Percentiles rank a stretch among this genome's conserved stretches.
phyloP scores from a whole-genome alignment of 2,797 vertebrate species.

The Fratercula arctica region DNA sequence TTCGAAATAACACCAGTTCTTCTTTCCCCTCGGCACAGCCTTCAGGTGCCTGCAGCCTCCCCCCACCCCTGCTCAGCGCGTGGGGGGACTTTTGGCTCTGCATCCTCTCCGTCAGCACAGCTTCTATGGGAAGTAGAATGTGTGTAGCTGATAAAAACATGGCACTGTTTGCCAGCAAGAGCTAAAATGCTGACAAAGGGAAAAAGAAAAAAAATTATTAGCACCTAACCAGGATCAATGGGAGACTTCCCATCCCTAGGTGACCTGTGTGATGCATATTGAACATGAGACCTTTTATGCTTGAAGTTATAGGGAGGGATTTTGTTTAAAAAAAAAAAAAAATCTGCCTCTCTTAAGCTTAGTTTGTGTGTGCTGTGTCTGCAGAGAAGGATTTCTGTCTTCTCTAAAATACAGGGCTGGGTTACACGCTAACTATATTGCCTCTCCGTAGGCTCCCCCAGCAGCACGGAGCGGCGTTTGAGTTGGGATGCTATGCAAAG shows the following conservation, averaged over 20 bases:
- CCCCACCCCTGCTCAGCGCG: rapidly evolving
- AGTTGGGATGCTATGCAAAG: neutral
- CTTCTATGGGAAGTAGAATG: neutral
- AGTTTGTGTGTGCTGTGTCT: neutral
- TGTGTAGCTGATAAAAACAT: neutral
- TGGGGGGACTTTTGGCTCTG: neutral
- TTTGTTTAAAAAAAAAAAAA: neutral
- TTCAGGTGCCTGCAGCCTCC: neutral
- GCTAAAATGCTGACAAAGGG: neutral
- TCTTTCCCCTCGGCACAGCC: neutral
- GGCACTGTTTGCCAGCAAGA: neutral
- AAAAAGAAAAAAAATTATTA: neutral
- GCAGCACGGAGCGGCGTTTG: rapidly evolving
- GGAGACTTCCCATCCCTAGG: neutral
- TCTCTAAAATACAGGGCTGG: neutral
- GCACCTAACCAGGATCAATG: neutral
- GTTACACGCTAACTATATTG: neutral
- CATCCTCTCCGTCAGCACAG: neutral
- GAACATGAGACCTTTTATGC: neutral
- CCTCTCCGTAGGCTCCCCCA: neutral
- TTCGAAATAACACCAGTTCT: neutral
- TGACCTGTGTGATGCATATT: neutral
- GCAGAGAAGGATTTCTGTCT: neutral
- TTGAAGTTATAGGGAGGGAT: neutral
- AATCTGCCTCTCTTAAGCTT: neutral